Evolutionary conservation across 1,140 invertebrate genomes (phyloP).

Genomic region (Hylyphantes graminicola): DNA sequence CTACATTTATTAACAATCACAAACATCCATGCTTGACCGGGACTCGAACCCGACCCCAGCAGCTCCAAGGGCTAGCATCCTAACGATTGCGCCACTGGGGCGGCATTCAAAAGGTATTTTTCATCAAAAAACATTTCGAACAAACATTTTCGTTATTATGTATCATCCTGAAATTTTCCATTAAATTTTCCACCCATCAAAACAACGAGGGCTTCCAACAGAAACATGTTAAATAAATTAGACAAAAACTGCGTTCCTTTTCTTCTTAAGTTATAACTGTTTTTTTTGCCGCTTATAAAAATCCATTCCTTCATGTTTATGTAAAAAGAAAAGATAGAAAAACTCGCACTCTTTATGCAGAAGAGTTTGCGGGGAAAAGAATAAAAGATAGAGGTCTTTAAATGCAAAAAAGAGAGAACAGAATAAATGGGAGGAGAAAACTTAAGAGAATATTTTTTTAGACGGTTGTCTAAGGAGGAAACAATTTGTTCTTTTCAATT

Average conservation of each 20-base stretch:
- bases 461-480: no score
- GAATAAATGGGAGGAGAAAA: conserved; percentile 7
- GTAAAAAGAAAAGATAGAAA: neutral
- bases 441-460: neutral
- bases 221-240: conserved; percentile 46
- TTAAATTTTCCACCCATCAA: conserved; percentile 59
- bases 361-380: neutral
- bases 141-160: conserved; percentile 30
- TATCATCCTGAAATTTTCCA: conserved; percentile 53
- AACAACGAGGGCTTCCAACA: conserved; percentile 43
- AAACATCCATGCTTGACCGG: no score
- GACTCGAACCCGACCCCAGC: no score
- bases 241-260: neutral
- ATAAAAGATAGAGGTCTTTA: conserved; percentile 40
- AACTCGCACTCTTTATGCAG: conserved; percentile 16
- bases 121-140: no score
- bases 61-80: no score
- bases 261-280: neutral
- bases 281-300: conserved; percentile 19
- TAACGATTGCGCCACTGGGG: no score
- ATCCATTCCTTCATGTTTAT: conserved; percentile 13
- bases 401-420: neutral
- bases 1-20: no score
- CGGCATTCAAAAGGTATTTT: no score
- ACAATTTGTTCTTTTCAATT: no score